Evolutionary conservation across 2,113 vertebrate species (phyloP), one percentile per base, ranked within the genome.

Genomic region (Nipponia nippon): DNA sequence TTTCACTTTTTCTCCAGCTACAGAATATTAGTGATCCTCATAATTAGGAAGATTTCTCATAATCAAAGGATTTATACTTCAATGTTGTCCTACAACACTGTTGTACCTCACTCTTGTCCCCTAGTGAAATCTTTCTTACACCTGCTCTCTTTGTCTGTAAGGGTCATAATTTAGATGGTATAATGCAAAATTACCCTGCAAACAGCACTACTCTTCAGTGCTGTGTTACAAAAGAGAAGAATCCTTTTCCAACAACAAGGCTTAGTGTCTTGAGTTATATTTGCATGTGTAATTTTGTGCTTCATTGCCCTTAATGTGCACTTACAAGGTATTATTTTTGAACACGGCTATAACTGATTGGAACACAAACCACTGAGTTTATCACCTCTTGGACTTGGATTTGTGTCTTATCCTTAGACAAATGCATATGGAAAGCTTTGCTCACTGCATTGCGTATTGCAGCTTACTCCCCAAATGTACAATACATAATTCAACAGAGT

Each of bases 271-370:
- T 66, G 42, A 71, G 29, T 79, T 96, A 70, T 52, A 92, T 97
- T 95, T 96, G 94, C 93, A 86, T 96, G 92, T 96, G 96, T 95
- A 98, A 98, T 98, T 98, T 97, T 98, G 92, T 89, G 97, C 92
- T 95, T 97, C 98, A 95, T 98, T 96, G 47, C 77, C 92, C 70
- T 84, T 87, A 96, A 96, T 93, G 87, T 98, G 96, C 86, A 89
- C 91, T 97, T 97, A 93, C 89, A 95, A 95, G 75, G 59, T 88
- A 73, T 72, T 90, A 95, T 96, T 96, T 93, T 78, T 83, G 84
- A 97, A 89, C 63, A 88, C 87, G 90, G 40, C 46, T 72, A 69
- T 95, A 96, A 97, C 80, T 84, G 91, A 95, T 90, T 90, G 53
- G 72, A 94, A 81, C 77, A 87, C 56, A 95, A 98, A 96, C 95